Evolutionary conservation across 1,140 invertebrate genomes (phyloP), one percentile per base, ranked within the genome.

Genomic region (Zaprionus ornatus): DNA sequence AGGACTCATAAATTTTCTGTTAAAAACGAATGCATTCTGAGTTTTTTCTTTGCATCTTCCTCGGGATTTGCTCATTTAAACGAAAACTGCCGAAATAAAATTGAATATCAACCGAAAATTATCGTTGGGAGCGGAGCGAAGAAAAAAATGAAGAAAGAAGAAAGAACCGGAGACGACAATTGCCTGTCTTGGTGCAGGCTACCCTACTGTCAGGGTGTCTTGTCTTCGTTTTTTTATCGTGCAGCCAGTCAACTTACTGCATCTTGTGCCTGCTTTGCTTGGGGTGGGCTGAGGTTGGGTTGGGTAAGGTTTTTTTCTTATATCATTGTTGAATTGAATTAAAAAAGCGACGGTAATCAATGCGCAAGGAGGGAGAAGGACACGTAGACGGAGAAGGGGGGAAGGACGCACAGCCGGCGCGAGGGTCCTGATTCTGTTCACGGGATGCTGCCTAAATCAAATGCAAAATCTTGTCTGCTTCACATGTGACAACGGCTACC

Each of bases 341-440:
- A 88, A 88, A 88, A 88, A 81, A 81, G 85, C 85, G 85, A 88
- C 85, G 84, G 84, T 87, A 90, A 88, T 88, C 85, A 88, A 88
- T 90, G 84, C 85, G 82, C 77, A 88, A 66, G 70, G 69, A 77
- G 42, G 37, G 15, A 9, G n/a, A 3, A 75, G 72, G 70, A n/a
- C n/a, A n/a, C n/a, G n/a, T n/a, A n/a, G 69, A 77, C 42, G 37
- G 15, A 9, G n/a, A 3, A 75, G 72, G 70, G 72, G 56, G 48
- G 37, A 13, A 40, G 37, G 29, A 32, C 35, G 64, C 61, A 69
- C 74, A 80, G 77, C 74, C 74, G 74, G 78, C 76, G 79, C 15
- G 37, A 84, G 84, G 82, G 75, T 74, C 71, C 78, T 65, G 74
- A 27, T 37, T 42, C 15, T 5, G 35, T 45, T 59, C 15, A 4